Conservation (phyloP, 2,113 vertebrate species). For the Oceanites oceanicus region DNA sequence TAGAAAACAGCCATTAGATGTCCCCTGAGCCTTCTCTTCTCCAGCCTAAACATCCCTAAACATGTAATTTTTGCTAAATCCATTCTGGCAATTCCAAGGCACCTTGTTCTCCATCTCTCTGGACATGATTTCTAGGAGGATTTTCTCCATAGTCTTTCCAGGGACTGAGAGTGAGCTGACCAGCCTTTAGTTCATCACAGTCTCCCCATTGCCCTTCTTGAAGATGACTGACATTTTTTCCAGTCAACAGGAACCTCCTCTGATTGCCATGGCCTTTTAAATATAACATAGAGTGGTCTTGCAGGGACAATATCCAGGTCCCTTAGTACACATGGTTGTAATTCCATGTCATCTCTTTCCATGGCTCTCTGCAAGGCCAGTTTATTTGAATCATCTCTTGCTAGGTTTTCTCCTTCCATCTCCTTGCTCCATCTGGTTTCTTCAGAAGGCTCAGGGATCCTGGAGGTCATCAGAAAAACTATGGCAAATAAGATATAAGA, state of each 20-base stretch:
- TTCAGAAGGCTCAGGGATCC: not conserved
- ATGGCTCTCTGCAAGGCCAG: no score
- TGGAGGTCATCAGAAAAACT: not conserved
- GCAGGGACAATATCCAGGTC: not conserved
- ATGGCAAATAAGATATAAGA: not conserved
- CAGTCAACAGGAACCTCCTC: not conserved
- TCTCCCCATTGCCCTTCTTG: fast-evolving
- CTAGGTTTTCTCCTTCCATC: not conserved
- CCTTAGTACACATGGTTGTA: not conserved
- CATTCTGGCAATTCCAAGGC: not conserved
- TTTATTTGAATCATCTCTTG: not conserved
- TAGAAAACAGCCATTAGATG: not conserved
- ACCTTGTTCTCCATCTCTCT: not conserved
- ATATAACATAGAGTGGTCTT: not conserved
- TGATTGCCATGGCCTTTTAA: not conserved
- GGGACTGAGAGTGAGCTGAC: not conserved
- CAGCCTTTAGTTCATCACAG: not conserved
- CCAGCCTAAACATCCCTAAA: not conserved
- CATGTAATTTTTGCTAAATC: not conserved
- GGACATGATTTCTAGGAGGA: not conserved
- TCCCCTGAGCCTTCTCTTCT: not conserved
- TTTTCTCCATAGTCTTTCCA: not conserved
- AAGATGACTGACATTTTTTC: not conserved
- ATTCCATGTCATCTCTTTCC: not conserved
- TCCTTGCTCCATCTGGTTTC: not conserved